Evolutionary conservation across 1,140 invertebrate species (phyloP).

Genomic region (Asbolus verrucosus): DNA sequence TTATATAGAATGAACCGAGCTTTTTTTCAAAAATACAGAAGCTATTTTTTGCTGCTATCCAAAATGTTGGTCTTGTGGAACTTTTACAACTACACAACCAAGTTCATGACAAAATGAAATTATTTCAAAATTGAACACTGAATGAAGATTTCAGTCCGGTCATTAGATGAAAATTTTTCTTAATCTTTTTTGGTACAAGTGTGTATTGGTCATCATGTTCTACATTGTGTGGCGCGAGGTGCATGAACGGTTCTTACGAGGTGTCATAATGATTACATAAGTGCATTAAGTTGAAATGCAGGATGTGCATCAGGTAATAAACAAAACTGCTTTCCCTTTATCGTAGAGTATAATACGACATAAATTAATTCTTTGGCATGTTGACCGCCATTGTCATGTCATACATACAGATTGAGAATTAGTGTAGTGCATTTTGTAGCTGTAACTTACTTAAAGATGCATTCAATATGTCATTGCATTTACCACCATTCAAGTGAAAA

Average conservation of each 20-base stretch:
- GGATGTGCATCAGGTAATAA: slow-evolving; percentile 42
- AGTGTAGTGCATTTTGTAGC: slow-evolving; percentile 40
- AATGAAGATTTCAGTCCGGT: too few relatives aligned
- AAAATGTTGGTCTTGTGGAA: too few relatives aligned
- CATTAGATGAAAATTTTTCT: too few relatives aligned
- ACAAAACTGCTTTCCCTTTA: slow-evolving; percentile 45
- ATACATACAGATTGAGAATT: slow-evolving; percentile 52
- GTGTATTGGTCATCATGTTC: background rate
- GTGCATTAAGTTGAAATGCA: slow-evolving; percentile 39
- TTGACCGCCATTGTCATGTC: slow-evolving; percentile 45
- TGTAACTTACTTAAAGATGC: slow-evolving; percentile 43
- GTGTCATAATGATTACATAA: slow-evolving; percentile 26
- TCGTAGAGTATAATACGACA: slow-evolving; percentile 46
- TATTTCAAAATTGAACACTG: too few relatives aligned
- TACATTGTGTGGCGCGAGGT: too few relatives aligned
- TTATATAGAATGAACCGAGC: too few relatives aligned
- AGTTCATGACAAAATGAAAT: too few relatives aligned
- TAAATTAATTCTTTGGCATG: slow-evolving; percentile 54
- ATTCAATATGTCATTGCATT: slow-evolving; percentile 35
- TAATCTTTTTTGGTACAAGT: background rate
- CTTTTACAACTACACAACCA: too few relatives aligned
- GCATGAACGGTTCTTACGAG: background rate
- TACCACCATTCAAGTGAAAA: slow-evolving; percentile 28
- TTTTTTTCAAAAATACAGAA: too few relatives aligned
- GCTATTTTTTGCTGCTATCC: too few relatives aligned